A percentile compares a stretch with the other conserved stretches of the same genome.
phyloP scores from a whole-genome alignment of 2,113 vertebrate genomes.

The Athene cunicularia region DNA sequence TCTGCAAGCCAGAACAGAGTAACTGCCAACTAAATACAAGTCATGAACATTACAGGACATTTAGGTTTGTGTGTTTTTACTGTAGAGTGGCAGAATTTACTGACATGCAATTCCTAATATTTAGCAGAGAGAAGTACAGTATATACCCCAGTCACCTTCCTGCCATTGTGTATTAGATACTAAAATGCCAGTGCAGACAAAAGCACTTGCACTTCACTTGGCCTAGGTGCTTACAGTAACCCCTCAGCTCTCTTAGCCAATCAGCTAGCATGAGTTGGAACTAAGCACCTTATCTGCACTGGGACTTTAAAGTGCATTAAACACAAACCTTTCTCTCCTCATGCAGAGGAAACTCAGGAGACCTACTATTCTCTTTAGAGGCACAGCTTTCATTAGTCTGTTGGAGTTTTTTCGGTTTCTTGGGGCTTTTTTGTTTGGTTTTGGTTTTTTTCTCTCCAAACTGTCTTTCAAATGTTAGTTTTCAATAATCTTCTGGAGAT shows the following conservation, averaged over 20 bases:
- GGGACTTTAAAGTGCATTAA: neutral
- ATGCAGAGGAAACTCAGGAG: neutral
- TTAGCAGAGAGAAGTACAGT: neutral
- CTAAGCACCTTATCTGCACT: neutral
- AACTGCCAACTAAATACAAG: neutral
- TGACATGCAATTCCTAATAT: neutral
- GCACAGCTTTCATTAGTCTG: neutral
- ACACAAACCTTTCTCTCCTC: neutral
- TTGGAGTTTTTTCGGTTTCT: fast-evolving
- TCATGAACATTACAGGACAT: neutral
- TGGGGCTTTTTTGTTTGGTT: neutral
- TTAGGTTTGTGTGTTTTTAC: neutral
- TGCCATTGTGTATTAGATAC: neutral
- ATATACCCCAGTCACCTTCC: neutral
- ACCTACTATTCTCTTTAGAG: neutral
- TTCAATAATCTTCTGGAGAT: neutral
- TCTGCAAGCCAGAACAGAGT: constrained; percentile 72
- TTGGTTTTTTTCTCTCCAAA: neutral
- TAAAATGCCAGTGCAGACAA: neutral
- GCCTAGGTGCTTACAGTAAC: neutral
- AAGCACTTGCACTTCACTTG: neutral
- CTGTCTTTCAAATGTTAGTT: neutral
- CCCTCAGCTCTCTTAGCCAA: neutral
- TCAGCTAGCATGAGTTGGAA: neutral
- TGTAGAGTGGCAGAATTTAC: neutral